Base-by-base conservation (phyloP, 2,888 invertebrate species). In the Fragum whitleyi region DNA sequence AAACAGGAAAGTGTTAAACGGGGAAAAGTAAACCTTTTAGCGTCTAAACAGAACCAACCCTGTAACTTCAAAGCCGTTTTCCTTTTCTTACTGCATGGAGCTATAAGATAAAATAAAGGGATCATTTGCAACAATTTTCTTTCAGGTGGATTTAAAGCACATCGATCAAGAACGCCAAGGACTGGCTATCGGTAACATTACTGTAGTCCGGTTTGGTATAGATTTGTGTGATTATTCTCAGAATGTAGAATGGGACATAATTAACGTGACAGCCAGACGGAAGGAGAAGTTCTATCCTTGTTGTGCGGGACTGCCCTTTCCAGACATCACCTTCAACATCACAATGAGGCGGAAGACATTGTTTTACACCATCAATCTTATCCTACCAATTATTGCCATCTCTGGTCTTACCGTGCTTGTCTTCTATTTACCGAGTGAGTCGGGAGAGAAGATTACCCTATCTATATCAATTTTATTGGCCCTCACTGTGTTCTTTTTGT, bases 401-500 rank as follows among this genome's bases (percentile, higher is more conserved):
- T 98, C 98, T 16, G 98, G 98, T 93, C 95, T 99, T 19, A 98
- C 99, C 21, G 97, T 99, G 1, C 95, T 99, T 73, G 99, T 98
- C 0, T 99, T 99, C 94, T 99, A 99, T 92, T 95, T 99, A 76
- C 99, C 99, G 72, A 98, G 98, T 1, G 98, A 99, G 94, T 98
- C 98, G 0, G 98, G 99, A 23, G 99, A 99, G 94, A 99, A 99
- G 94, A 98, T 99, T 79, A 98, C 98, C 0, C 95, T 99, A 57
- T 98, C 98, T 73, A 94, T 99, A 94, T 98, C 98, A 77, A 99
- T 99, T 95, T 96, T 99, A 91, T 98, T 99, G 95, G 98, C 98
- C 95, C 97, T 99, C 93, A 98, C 99, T 95, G 99, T 99, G 96
- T 99, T 99, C 96, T 99, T 99, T 95, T 95, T 99, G 87, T 96